Percentiles rank a stretch among this genome's conserved stretches.
phyloP scores from a whole-genome alignment of 2,113 vertebrate species.

The Trematomus loennbergii region DNA sequence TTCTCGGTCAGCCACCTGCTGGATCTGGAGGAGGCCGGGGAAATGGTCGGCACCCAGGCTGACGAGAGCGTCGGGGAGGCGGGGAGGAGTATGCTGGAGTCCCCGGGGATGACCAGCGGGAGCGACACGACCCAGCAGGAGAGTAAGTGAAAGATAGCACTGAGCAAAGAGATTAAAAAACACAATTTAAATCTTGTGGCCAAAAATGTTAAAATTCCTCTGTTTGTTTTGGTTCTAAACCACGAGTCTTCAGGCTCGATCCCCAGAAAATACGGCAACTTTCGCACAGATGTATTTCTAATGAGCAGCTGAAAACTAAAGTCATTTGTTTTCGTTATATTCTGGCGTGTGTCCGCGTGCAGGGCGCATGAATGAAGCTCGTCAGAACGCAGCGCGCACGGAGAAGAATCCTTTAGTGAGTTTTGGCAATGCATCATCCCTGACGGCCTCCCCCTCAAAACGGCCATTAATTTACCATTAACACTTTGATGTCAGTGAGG shows the following conservation, averaged over 20 bases:
- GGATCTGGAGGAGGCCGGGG: slow-evolving; percentile 96
- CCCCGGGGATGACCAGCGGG: slow-evolving; percentile 96
- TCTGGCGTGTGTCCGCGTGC: slow-evolving; percentile 39
- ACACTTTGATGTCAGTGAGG: slow-evolving; percentile 69
- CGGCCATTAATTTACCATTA: slow-evolving; percentile 71
- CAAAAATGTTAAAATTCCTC: not conserved
- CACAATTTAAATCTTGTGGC: not conserved
- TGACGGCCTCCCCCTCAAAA: slow-evolving; percentile 49
- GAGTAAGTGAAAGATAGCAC: slow-evolving; percentile 87
- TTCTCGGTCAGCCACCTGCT: slow-evolving; percentile 99
- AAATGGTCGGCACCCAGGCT: slow-evolving; percentile 92
- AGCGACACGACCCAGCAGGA: slow-evolving; percentile 98
- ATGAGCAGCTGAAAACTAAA: slow-evolving; percentile 17
- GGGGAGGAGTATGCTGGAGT: slow-evolving; percentile 94
- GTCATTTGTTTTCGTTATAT: slow-evolving; percentile 47
- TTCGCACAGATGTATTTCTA: not conserved
- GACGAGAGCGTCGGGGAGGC: slow-evolving; percentile 93
- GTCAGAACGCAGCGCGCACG: slow-evolving; percentile 33
- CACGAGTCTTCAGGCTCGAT: not conserved
- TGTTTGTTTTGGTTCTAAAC: not conserved
- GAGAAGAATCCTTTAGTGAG: slow-evolving; percentile 55
- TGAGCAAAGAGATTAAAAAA: not conserved
- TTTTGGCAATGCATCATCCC: slow-evolving; percentile 60
- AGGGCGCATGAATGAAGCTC: slow-evolving; percentile 39
- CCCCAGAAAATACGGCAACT: not conserved